Base-by-base conservation (phyloP, 2,113 vertebrate genomes). In the Ursus arctos region DNA sequence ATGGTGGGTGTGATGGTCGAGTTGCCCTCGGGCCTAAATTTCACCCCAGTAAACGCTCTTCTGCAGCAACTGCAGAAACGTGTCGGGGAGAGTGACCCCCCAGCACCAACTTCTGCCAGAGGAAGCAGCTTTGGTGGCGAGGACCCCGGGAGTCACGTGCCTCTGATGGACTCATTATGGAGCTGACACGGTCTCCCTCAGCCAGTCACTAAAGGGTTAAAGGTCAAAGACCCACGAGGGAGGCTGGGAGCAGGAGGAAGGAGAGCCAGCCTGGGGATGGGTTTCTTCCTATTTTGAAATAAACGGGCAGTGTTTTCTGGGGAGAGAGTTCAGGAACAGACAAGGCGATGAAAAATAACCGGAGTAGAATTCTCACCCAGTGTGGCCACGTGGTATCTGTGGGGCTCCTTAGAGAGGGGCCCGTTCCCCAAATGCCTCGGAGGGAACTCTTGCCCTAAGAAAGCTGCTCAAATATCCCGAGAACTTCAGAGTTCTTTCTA, bases 1-100 rank as follows among this genome's bases (percentile, higher is more conserved):
- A 99, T 99, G 98, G 98, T 98, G 97, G 98, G 98, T 98, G 98
- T 98, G 98, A 99, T 99, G 98, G 98, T 99, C 96, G 94, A 98
- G 97, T 99, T 98, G 97, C 98, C 98, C 98, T 98, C 94, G 65
- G 99, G 98, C 98, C 98, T 96, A 98, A 98, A 99, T 99, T 99
- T 99, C 98, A 98, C 98, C 98, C 97, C 97, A 98, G 98, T 98
- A 98, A 99, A 99, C 99, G 98, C 97, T 99, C 97, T 98, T 98
- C 98, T 98, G 98, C 97, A 98, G 98, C 98, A 98, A 98, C 99
- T 82, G 55, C 98, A 98, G 98, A 98, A 98, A 98, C 18, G 90
- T 98, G 98, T 99, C 98, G 97, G 96, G 96, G 98, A 98, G 94
- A 98, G 98, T 98, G 98, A 98, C 98, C 98, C 98, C 98, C 98